Evolutionary conservation across 2,797 vertebrate genomes (phyloP).

Genomic region (Phoebastria nigripes): DNA sequence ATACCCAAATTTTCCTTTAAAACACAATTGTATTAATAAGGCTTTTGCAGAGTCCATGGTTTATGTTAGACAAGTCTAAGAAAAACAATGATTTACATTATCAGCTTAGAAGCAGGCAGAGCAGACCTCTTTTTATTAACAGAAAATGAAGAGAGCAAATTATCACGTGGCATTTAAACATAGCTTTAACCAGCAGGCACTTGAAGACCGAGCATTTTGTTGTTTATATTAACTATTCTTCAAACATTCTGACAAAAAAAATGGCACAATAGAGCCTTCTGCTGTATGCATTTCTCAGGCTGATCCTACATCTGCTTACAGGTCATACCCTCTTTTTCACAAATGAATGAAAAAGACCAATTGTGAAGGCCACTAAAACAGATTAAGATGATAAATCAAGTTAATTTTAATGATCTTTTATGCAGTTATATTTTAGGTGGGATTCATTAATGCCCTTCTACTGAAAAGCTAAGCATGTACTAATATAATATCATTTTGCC

Average conservation of each 20-base stretch:
- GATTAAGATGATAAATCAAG: not conserved
- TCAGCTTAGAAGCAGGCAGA: not conserved
- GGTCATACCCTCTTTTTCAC: not conserved
- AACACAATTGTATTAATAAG: not conserved
- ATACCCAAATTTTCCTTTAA: not conserved
- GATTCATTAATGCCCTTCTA: not conserved
- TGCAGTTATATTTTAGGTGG: not conserved
- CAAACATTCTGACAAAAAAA: conserved; percentile 16
- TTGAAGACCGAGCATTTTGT: not conserved
- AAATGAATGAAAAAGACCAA: not conserved
- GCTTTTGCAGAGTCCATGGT: not conserved
- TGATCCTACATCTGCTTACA: not conserved
- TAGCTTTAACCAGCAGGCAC: conserved; percentile 20
- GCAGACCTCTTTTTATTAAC: not conserved
- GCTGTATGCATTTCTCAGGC: not conserved
- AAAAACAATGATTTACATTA: not conserved
- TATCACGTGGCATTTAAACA: not conserved
- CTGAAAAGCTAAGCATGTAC: not conserved
- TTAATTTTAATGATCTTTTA: not conserved
- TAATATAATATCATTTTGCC: not conserved
- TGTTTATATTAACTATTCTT: conserved; percentile 40
- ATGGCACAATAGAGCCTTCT: conserved; percentile 28
- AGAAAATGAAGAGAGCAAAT: not conserved
- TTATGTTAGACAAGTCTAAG: not conserved
- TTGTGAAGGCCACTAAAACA: not conserved